A percentile compares a stretch with the other conserved stretches of the same genome.
Evolutionary conservation across 2,113 vertebrate genomes (phyloP).

Genomic region (Phasianus colchicus): DNA sequence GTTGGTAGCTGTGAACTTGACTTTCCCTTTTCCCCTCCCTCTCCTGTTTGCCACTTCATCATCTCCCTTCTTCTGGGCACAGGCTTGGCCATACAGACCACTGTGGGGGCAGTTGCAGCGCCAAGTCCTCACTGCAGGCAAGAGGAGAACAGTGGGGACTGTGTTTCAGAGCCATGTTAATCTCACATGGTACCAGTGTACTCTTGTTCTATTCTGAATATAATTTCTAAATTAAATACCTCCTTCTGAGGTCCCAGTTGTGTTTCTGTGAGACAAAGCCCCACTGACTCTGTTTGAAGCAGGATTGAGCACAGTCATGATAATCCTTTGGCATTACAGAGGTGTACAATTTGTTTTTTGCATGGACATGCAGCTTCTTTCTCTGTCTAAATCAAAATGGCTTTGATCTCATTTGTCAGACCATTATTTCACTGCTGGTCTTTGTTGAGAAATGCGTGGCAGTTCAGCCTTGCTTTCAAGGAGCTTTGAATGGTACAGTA

Average conservation of each 20-base stretch:
- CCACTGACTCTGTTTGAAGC: not conserved
- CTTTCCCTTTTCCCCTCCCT: not conserved
- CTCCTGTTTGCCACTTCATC: not conserved
- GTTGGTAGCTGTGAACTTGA: not conserved
- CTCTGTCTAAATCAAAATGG: not conserved
- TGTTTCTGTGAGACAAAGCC: not conserved
- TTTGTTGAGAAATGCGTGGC: not conserved
- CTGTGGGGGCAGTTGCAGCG: rapidly evolving
- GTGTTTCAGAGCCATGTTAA: conserved; percentile 13
- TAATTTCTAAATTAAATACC: conserved; percentile 20
- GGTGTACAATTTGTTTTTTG: not conserved
- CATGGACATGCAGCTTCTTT: not conserved
- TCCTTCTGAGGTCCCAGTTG: not conserved
- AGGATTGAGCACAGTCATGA: not conserved
- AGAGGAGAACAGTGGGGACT: not conserved
- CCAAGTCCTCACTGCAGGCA: not conserved
- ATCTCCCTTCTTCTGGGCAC: not conserved
- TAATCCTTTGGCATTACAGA: conserved; percentile 19
- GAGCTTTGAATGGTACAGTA: not conserved
- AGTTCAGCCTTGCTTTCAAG: not conserved
- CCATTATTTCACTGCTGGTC: not conserved
- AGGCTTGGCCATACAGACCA: rapidly evolving
- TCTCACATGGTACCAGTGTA: not conserved
- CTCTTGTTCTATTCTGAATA: conserved; percentile 6
- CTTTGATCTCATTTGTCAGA: not conserved